Percentiles rank a stretch among this genome's conserved stretches.
These are phyloP conservation scores for Theropithecus gelada DNA, from an alignment of 2,113 vertebrate genomes.

Conservation along the genomic window DNA sequence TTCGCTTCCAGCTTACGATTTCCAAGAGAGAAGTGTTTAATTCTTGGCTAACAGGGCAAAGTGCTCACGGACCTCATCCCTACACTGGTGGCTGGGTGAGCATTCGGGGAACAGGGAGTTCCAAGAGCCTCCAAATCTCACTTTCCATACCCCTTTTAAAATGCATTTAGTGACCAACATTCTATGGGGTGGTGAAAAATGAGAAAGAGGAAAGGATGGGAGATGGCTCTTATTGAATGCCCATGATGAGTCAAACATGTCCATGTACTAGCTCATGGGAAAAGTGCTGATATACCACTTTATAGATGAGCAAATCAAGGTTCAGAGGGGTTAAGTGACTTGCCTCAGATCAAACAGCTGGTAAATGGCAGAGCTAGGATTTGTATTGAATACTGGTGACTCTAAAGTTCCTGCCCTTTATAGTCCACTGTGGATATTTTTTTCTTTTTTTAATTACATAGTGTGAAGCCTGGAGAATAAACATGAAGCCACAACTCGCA, in stretches of 20 bases:
- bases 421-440: neutral
- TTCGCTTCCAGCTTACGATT: neutral
- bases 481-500: neutral
- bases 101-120: neutral
- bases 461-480: neutral
- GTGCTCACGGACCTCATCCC: neutral
- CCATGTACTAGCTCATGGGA: too few relatives aligned
- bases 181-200: neutral
- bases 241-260: neutral
- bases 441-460: neutral
- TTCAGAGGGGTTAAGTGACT: neutral
- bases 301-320: neutral
- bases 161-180: rapidly evolving
- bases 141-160: neutral
- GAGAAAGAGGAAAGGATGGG: neutral
- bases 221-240: rapidly evolving
- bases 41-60: neutral
- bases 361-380: neutral
- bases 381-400: neutral
- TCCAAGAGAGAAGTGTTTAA: neutral
- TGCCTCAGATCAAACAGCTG: neutral
- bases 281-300: neutral
- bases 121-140: neutral
- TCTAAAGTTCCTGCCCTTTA: neutral
- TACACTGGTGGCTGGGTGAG: neutral